phyloP scores from a whole-genome alignment of 2,888 invertebrate species.

The Eupithecia subumbrata region DNA sequence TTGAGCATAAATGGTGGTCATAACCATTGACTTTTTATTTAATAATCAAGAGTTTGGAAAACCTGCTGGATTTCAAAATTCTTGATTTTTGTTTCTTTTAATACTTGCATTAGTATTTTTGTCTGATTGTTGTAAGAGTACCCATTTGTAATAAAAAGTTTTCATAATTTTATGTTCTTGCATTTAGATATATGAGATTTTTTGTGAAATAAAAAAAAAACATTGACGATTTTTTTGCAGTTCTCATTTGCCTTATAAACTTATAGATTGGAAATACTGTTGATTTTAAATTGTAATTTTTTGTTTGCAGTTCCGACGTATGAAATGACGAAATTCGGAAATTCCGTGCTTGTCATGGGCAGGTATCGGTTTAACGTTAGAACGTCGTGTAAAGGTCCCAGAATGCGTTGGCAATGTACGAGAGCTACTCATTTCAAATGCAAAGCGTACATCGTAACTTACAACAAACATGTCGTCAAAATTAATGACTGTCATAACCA shows the following conservation, averaged over 20 bases:
- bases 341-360: constrained; percentile 14
- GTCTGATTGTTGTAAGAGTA: neutral
- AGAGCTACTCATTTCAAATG: constrained; percentile 47
- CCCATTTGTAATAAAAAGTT: neutral
- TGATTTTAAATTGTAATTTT: neutral
- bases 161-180: neutral
- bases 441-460: constrained; percentile 52
- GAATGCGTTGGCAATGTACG: constrained; percentile 50
- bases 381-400: constrained; percentile 43
- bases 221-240: neutral
- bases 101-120: neutral
- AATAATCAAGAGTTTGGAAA: neutral
- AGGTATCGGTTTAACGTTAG: constrained; percentile 1
- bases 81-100: neutral
- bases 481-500: neutral
- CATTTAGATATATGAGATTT: too few species aligned
- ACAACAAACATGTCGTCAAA: constrained; percentile 32
- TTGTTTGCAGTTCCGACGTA: neutral
- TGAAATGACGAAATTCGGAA: neutral
- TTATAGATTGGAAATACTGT: too few species aligned
- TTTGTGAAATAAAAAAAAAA: too few species aligned
- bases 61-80: too few species aligned
- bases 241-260: neutral
- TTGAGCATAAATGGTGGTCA: constrained; percentile 41
- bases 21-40: constrained; percentile 33